phyloP scores from a whole-genome alignment of 2,797 vertebrate genomes.

The Decapterus maruadsi region DNA sequence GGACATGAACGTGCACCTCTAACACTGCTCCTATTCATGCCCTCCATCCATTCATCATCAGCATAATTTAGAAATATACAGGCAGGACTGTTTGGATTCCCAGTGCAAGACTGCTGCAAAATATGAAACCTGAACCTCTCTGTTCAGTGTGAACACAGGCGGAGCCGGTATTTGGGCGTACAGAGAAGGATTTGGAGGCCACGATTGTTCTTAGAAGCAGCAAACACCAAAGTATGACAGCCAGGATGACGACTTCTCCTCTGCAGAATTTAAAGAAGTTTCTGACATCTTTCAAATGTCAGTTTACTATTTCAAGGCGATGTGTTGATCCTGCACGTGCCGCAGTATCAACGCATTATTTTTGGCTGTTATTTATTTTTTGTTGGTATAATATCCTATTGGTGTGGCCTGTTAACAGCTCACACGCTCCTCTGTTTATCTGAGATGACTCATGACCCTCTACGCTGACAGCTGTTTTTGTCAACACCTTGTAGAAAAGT shows the following conservation, averaged over 20 bases:
- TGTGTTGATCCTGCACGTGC: not conserved
- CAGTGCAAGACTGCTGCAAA: constrained; percentile 53
- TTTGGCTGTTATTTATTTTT: not conserved
- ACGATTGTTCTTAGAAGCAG: constrained; percentile 22
- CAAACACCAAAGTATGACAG: constrained; percentile 7
- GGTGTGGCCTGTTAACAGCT: not conserved
- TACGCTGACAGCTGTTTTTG: constrained; percentile 13
- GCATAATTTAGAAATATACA: constrained; percentile 57
- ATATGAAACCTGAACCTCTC: constrained; percentile 62
- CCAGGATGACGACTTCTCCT: not conserved
- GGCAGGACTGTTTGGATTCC: constrained; percentile 73
- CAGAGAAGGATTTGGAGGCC: constrained; percentile 37
- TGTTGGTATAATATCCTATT: not conserved
- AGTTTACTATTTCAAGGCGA: not conserved
- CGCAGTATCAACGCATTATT: not conserved
- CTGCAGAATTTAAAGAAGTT: not conserved
- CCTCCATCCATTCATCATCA: constrained; percentile 74
- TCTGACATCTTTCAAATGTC: not conserved
- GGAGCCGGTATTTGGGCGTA: constrained; percentile 41
- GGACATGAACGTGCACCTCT: constrained; percentile 48
- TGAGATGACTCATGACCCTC: constrained; percentile 8
- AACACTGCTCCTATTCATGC: constrained; percentile 74
- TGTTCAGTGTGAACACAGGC: constrained; percentile 42
- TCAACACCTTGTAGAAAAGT: constrained; percentile 3
- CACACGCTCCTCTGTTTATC: constrained; percentile 8